A percentile compares a stretch with the other conserved stretches of the same genome.
These are phyloP conservation scores for Tupaia tana DNA, from an alignment of 2,113 vertebrate genomes.

Conservation along the genomic window DNA sequence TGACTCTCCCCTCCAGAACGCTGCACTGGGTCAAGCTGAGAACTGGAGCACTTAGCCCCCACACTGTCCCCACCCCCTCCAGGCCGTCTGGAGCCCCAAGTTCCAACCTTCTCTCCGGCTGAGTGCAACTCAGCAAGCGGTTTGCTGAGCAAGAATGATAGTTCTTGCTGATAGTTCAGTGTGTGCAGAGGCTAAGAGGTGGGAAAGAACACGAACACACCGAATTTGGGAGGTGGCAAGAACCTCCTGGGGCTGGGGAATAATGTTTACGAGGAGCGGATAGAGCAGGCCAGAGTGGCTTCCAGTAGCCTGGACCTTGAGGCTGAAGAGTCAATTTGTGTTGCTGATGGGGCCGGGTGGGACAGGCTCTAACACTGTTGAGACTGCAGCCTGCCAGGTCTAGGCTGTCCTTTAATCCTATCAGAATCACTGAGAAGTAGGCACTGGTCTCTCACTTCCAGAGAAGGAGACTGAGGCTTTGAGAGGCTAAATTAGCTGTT, in stretches of 20 bases:
- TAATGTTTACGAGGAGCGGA: not conserved
- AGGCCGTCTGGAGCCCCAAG: not conserved
- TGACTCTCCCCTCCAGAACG: not conserved
- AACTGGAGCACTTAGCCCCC: not conserved
- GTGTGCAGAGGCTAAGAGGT: not conserved
- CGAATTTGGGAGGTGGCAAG: not conserved
- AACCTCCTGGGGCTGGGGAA: not conserved
- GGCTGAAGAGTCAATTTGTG: not conserved
- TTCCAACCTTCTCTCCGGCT: not conserved
- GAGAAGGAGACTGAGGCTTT: constrained; percentile 7
- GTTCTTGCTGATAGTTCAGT: not conserved
- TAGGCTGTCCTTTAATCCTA: not conserved
- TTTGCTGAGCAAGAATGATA: not conserved
- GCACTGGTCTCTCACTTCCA: not conserved
- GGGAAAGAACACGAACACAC: not conserved
- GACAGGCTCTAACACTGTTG: not conserved
- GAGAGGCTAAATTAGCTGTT: not conserved
- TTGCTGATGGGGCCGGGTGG: not conserved
- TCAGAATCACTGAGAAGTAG: rapidly evolving
- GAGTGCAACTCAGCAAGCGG: not conserved
- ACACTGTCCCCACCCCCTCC: not conserved
- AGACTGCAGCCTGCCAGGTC: not conserved
- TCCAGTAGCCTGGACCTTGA: not conserved
- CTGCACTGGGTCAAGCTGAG: not conserved
- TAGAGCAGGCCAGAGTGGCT: not conserved